Conservation (phyloP, 35 echinoderm and acorn worm species). For the Ophiothrix spiculata region DNA sequence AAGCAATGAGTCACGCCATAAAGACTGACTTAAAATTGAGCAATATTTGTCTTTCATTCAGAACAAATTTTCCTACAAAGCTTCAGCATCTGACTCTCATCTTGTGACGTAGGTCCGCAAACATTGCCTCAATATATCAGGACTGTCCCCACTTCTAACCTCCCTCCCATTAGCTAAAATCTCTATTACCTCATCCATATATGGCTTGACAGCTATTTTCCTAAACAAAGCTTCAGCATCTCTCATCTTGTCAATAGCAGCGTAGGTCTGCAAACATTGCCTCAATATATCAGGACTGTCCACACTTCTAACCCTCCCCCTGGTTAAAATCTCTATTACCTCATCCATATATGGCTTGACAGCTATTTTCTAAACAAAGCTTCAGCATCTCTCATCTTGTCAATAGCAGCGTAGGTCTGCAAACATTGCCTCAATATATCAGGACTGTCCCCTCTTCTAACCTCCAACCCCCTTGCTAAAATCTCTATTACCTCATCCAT, state of each 20-base stretch:
- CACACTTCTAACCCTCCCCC: too few species aligned
- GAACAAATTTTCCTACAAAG: constrained; percentile 70
- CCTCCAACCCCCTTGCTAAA: too few species aligned
- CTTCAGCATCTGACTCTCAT: constrained; percentile 96
- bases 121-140: constrained; percentile 78
- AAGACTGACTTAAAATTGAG: too few species aligned
- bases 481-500: constrained; percentile 99
- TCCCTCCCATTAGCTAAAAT: too few species aligned
- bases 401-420: constrained; percentile 93
- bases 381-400: constrained; percentile 97
- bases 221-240: constrained; percentile 89
- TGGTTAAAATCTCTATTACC: too few species aligned
- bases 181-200: constrained; percentile 96
- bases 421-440: constrained; percentile 84
- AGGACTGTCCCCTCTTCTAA: too few species aligned
- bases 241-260: constrained; percentile 92
- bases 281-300: constrained; percentile 68
- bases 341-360: constrained; percentile 94
- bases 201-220: constrained; percentile 77
- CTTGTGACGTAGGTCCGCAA: constrained; percentile 92
- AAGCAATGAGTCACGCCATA: too few species aligned
- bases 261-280: constrained; percentile 91
- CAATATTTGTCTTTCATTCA: too few species aligned
- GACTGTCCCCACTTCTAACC: too few species aligned
- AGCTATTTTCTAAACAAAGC: constrained; percentile 75